Evolutionary conservation across 2,888 invertebrate species (phyloP), one percentile per base, ranked within the genome.

Genomic region (Molorchus minor): DNA sequence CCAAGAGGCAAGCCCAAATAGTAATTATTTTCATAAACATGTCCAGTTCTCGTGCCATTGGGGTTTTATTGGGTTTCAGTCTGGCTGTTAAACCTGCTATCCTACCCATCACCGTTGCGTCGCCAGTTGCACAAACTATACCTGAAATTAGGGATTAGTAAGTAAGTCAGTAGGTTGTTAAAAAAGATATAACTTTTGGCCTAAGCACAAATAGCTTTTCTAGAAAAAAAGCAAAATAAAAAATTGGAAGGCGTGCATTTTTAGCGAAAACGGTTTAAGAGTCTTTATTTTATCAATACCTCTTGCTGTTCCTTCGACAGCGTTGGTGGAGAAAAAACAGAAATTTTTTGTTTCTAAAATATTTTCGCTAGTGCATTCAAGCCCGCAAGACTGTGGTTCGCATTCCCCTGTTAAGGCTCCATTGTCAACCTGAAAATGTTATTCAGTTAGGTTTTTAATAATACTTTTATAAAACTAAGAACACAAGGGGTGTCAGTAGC

Each of bases 21-120:
- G 87, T 87, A 71, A 89, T 88, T 64, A 89, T 80, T 72, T 87
- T 87, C 81, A 90, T 89, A 77, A 90, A 90, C 70, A 88, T 87
- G 30, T 82, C 83, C 68, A 92, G 87, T 78, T 92, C 91, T 67
- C 84, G 84, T 19, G 90, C 87, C 62, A 92, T 87, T 2, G 91
- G 91, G 0, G 91, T 90, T 75, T 88, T 85, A 40, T 84, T 84
- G 55, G 85, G 85, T 51, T 83, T 81, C 17, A 89, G 77, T 21
- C 86, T 80, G 3, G 87, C 84, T 0, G 88, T 86, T 47, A 89
- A 75, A 45, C 86, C 86, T 5, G 89, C 88, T 57, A 89, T 83
- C 15, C 87, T 81, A 15, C 89, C 89, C 81, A 89, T 88, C 64
- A 88, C 84, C 13, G 86, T 84, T 33, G 82, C 80, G 49, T 88